Conservation (phyloP, 2,888 invertebrate species). For the Oxyteleia sp. region DNA sequence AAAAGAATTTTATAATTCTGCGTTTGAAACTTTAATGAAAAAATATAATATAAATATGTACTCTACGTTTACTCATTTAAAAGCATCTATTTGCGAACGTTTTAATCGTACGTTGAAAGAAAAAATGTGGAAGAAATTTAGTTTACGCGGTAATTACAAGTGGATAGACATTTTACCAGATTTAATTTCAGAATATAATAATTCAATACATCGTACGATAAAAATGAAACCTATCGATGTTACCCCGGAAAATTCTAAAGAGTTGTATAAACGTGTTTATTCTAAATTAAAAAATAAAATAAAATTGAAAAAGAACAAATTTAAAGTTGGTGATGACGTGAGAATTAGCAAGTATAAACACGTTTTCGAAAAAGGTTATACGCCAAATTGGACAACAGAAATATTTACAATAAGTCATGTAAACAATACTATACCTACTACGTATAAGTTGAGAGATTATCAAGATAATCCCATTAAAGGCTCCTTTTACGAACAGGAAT, state of each 20-base stretch:
- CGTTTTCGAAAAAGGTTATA: slow-evolving; percentile 2
- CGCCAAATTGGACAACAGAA: not conserved
- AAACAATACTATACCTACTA: not conserved
- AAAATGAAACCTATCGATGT: slow-evolving; percentile 55
- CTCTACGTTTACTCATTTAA: slow-evolving; percentile 30
- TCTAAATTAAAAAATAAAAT: not conserved
- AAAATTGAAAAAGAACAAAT: not conserved
- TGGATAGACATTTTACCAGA: slow-evolving; percentile 7
- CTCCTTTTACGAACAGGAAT: not conserved
- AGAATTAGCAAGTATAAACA: not conserved
- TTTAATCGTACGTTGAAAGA: slow-evolving; percentile 29
- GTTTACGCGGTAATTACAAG: slow-evolving; percentile 4
- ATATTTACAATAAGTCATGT: not conserved
- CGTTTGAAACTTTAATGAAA: slow-evolving; percentile 22
- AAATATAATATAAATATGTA: slow-evolving; percentile 22
- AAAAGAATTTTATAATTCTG: slow-evolving; percentile 1
- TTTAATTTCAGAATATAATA: slow-evolving; percentile 29
- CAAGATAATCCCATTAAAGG: not conserved
- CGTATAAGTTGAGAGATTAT: not conserved
- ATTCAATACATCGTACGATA: slow-evolving; percentile 44
- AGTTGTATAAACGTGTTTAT: slow-evolving; percentile 18
- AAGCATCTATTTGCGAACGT: slow-evolving; percentile 28
- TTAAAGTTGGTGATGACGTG: not conserved
- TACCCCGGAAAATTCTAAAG: slow-evolving; percentile 28
- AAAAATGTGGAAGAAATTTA: slow-evolving; percentile 27